Base-by-base conservation (phyloP, 1,140 invertebrate species). In the Bombyx mandarina region DNA sequence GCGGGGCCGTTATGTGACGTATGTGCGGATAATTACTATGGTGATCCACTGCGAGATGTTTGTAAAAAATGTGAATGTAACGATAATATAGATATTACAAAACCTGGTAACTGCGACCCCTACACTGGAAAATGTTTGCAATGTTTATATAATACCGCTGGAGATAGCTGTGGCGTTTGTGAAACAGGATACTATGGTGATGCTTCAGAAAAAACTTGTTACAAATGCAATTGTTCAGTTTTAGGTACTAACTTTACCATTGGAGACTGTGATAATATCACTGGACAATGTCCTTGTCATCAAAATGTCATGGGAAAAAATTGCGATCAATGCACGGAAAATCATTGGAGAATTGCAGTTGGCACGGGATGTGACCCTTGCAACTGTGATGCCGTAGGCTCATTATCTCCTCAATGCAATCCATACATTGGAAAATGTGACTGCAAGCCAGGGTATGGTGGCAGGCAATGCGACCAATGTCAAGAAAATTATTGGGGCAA, bases 21-120 rank as follows among this genome's bases (percentile, higher is more conserved):
- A 51, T 99, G 98, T 86, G 93, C 94, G 3, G 95, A 99, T 68
- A 99, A 99, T 86, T 98, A 96, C 79, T 99, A 92, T 79, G 98
- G 98, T 6, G 93, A 97, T 79, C 97, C 98, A 0, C 89, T 93
- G 0, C 95, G 94, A 50, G 97, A 97, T n/a, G 91, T 89, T 6
- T 99, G 98, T 84, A 85, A 91, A 61, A 88, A 92, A 54, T 99
- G 99, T 81, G 91, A 97, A 26, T 99, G 99, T 79, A 99, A 93
- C 81, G 94, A 95, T 63, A 99, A 99, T 76, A 96, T 97, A 12
- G 97, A 99, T 83, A 76, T 94, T 7, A 91, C 92, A 9, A 90
- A 92, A 61, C 91, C 93, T 2, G 97, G 96, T 35, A 98, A 97
- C 75, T 99, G 99, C 85, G 95, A 99, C 88, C 88, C 93, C 2